Evolutionary conservation across 2,113 vertebrate genomes (phyloP), one percentile per base, ranked within the genome.

Genomic region (Gallinago media): DNA sequence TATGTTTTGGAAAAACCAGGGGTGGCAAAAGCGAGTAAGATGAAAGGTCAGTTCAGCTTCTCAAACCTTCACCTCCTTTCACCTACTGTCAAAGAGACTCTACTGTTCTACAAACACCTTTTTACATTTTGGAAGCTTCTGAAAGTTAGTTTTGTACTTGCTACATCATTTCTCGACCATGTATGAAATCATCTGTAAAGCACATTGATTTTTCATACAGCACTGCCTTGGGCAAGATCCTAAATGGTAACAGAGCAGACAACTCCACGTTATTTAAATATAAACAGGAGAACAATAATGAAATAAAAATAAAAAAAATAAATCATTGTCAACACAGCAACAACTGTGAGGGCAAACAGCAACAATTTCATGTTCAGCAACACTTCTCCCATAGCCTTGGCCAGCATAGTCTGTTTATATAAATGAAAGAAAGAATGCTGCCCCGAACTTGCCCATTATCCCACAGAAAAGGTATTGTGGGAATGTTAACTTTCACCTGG

Each of bases 401-500:
- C 76, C 80, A 87, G 88, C 36, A 77, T 9, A 21, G 21, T 27
- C 34, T 96, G 89, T 96, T 96, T 96, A 94, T 23, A 49, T 31
- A 95, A 93, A 55, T 29, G 19, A 63, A 90, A 85, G 89, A 91
- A 96, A 88, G 95, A 96, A 91, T 78, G 82, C 17, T 93, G 88
- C 80, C 90, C 79, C 88, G 46, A 86, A 93, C 88, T 83, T 74
- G 92, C 72, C 85, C 59, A 77, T 96, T 86, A 94, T 88, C 86
- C 88, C 91, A 83, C 73, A 92, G 90, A 93, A 94, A 95, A 97
- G 94, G 83, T 96, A 95, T 92, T 96, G 92, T 94, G 96, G 92
- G 95, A 97, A 95, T 96, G 95, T 84, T 92, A 88, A 88, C 91
- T 96, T 93, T 89, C 91, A 94, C 83, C 86, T 92, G 96, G 95